phyloP scores from a whole-genome alignment of 2,888 invertebrate species.

The Tridacna crocea region DNA sequence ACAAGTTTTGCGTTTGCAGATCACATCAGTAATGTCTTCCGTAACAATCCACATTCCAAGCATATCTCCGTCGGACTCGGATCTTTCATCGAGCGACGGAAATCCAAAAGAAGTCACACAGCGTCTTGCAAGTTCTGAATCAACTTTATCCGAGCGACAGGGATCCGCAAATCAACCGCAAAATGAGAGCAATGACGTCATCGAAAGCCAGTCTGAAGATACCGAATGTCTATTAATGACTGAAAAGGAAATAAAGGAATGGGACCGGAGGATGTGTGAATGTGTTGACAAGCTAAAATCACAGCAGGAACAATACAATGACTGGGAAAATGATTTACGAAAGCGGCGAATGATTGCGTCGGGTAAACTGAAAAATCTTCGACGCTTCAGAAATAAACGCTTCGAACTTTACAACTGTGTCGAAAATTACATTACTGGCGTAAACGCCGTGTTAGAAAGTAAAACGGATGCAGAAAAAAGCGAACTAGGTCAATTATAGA shows the following conservation, averaged over 20 bases:
- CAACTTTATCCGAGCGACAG: neutral
- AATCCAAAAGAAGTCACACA: neutral
- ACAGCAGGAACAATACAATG: constrained; percentile 37
- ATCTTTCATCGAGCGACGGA: neutral
- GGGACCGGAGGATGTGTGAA: constrained; percentile 38
- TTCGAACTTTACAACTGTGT: constrained; percentile 42
- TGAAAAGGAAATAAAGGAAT: constrained; percentile 32
- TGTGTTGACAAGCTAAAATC: constrained; percentile 22
- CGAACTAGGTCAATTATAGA: neutral
- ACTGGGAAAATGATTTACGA: constrained; percentile 42
- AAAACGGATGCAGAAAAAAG: constrained; percentile 17
- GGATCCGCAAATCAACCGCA: neutral
- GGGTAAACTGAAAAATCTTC: constrained; percentile 36
- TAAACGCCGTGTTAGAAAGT: neutral
- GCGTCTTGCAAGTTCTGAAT: neutral
- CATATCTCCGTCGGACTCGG: neutral
- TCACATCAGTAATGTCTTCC: neutral
- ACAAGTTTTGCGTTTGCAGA: neutral
- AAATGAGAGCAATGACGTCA: neutral
- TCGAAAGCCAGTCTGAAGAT: neutral
- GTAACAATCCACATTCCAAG: neutral
- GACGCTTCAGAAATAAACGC: constrained; percentile 35
- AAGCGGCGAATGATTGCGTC: constrained; percentile 31
- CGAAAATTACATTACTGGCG: constrained; percentile 27
- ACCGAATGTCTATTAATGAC: constrained; percentile 20